Evolutionary conservation across 1,140 invertebrate genomes (phyloP), one percentile per base, ranked within the genome.

Genomic region (Habropoda laboriosa): DNA sequence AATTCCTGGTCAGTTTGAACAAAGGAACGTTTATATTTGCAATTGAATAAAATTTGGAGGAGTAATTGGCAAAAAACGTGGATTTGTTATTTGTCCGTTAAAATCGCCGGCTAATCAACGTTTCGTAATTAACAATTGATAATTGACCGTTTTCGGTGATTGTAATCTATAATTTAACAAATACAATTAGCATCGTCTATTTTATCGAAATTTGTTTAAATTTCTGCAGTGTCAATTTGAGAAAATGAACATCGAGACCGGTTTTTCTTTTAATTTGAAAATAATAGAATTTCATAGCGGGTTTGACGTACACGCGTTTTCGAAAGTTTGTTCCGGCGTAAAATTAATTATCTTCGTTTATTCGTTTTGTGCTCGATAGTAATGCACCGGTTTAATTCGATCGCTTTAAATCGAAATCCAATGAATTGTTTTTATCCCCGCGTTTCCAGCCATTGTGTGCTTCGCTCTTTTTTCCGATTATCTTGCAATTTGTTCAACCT

Each of bases 341-440:
- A 70, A 70, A 70, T 70, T 70, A 70, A 70, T 70, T 70, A 70
- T 70, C 67, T 40, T 55, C 51, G 49, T 70, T 70, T 70, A 27
- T 27, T 40, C 47, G 49, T 35, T 68, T 49, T 38, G 32, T 10
- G 24, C 49, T 27, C 67, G 67, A 70, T 70, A 38, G 49, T 51
- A 70, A 70, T 55, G 35, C 35, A 8, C 8, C 51, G n/a, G 32
- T 70, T 70, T 70, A 70, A 70, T 70, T 70, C 32, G 32, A n/a
- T 55, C 67, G 35, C 24, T 70, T 55, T 51, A 55, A 70, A 70
- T 70, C 32, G 49, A 70, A 70, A 70, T 70, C 32, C 67, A 53
- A 38, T 70, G 38, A 32, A 70, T 70, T 53, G 67, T 70, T 70
- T 70, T 70, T 70, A 38, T 40, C 27, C 64, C 32, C 16, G 27